phyloP scores from a whole-genome alignment of 2,888 invertebrate species.

The Digitonthophagus gazella region DNA sequence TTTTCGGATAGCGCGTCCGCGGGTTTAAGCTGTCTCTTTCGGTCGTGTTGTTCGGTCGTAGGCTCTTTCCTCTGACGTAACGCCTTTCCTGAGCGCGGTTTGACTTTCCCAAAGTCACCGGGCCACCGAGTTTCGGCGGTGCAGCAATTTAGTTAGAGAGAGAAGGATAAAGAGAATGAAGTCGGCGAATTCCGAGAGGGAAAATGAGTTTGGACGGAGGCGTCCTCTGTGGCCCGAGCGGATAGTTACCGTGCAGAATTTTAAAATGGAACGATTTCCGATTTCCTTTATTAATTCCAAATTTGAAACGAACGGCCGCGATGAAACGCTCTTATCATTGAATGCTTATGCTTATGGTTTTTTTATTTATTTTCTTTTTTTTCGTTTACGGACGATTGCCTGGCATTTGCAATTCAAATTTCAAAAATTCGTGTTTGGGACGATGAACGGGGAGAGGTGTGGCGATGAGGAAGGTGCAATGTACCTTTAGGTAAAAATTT shows the following conservation, averaged over 20 bases:
- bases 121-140: background rate
- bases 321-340: no score
- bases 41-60: background rate
- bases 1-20: background rate
- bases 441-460: no score
- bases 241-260: background rate
- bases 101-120: background rate
- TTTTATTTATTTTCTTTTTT: no score
- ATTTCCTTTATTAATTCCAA: background rate
- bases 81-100: background rate
- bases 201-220: background rate
- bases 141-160: background rate
- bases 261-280: background rate
- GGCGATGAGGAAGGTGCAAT: no score
- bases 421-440: no score
- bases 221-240: background rate
- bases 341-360: no score
- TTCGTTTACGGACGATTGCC: no score
- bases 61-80: background rate
- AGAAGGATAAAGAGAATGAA: background rate
- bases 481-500: no score
- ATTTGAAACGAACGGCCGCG: no score
- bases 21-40: background rate
- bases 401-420: no score
- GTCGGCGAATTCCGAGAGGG: background rate